Conservation (phyloP, 2,113 vertebrate genomes). For the Ondatra zibethicus region DNA sequence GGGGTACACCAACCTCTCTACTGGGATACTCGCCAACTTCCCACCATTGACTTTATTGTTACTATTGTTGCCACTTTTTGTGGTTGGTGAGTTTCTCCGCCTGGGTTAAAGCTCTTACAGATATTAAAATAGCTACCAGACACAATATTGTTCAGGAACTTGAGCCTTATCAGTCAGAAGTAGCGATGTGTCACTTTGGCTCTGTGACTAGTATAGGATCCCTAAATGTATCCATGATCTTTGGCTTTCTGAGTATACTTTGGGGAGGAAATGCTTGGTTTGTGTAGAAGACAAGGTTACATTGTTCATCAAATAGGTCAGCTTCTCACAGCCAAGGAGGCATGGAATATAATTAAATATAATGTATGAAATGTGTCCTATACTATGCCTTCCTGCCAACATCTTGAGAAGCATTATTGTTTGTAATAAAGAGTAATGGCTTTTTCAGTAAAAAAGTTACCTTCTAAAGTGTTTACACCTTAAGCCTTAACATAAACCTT, state of each 20-base stretch:
- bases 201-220: slow-evolving; percentile 90
- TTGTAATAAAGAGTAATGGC: slow-evolving; percentile 74
- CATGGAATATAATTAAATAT: slow-evolving; percentile 80
- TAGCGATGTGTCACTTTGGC: slow-evolving; percentile 85
- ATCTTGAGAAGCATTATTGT: slow-evolving; percentile 64
- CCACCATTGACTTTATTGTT: slow-evolving; percentile 88
- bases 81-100: slow-evolving; percentile 94
- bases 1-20: no score
- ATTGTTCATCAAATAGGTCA: slow-evolving; percentile 83
- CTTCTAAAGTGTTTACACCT: slow-evolving; percentile 70
- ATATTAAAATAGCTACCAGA: slow-evolving; percentile 90
- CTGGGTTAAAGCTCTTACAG: slow-evolving; percentile 94
- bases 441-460: slow-evolving; percentile 76
- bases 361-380: slow-evolving; percentile 46
- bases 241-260: slow-evolving; percentile 94
- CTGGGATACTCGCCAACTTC: no score
- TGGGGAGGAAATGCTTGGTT: slow-evolving; percentile 96
- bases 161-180: slow-evolving; percentile 53
- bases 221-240: slow-evolving; percentile 95
- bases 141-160: slow-evolving; percentile 80
- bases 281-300: slow-evolving; percentile 93
- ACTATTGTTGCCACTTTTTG: slow-evolving; percentile 89
- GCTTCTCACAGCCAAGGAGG: slow-evolving; percentile 84
- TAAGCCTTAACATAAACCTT: slow-evolving; percentile 66
- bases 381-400: slow-evolving; percentile 50